Conservation (phyloP, 2,888 invertebrate species). For the Campoletis raptor region DNA sequence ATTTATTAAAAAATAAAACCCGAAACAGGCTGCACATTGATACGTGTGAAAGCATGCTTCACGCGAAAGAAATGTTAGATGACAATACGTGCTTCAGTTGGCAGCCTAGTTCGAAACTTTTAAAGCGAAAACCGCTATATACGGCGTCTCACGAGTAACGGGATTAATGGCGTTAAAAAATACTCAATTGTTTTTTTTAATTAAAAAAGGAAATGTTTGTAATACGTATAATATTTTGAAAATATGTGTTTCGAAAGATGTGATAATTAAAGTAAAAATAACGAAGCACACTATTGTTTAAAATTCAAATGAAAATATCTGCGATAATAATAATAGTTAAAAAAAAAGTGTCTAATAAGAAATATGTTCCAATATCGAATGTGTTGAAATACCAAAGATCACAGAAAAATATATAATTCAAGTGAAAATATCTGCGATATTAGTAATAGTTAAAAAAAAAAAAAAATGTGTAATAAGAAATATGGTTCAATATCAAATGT, state of each 20-base stretch:
- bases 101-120: constrained; percentile 14
- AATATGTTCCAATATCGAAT: too few relatives aligned
- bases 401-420: too few relatives aligned
- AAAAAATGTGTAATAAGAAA: too few relatives aligned
- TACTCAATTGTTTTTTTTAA: not conserved
- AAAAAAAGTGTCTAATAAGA: not conserved
- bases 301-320: not conserved
- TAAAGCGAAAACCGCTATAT: not conserved
- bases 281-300: not conserved
- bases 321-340: not conserved
- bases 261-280: not conserved
- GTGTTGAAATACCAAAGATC: too few relatives aligned
- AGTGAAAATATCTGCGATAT: too few relatives aligned
- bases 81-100: constrained; percentile 32
- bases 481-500: too few relatives aligned
- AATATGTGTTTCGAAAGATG: not conserved
- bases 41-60: constrained; percentile 43
- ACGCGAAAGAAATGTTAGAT: constrained; percentile 39
- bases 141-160: not conserved
- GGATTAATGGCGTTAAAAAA: not conserved
- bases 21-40: constrained; percentile 50
- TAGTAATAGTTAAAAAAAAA: too few relatives aligned
- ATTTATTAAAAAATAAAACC: constrained; percentile 35
- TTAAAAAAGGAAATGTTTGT: not conserved
- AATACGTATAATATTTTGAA: not conserved